Conservation (phyloP, 2,888 invertebrate genomes). For the Conomelus anceps region DNA sequence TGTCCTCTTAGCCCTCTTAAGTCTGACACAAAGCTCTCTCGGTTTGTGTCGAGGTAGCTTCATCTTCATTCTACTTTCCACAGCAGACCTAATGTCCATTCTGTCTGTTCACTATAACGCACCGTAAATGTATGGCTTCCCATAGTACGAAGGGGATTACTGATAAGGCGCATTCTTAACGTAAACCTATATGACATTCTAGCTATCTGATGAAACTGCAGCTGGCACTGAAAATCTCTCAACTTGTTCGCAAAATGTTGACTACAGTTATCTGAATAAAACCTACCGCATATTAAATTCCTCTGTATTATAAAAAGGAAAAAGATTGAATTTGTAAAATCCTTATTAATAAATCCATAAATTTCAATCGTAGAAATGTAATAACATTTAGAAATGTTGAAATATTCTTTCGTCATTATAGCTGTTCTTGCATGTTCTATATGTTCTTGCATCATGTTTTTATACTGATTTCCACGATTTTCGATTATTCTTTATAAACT, state of each 20-base stretch:
- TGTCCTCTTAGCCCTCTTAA: too few relatives aligned
- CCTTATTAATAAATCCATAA: too few relatives aligned
- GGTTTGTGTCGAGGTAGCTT: not conserved
- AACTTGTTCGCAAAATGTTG: not conserved
- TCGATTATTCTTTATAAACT: too few relatives aligned
- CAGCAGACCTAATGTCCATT: not conserved
- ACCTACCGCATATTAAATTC: not conserved
- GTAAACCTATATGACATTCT: not conserved
- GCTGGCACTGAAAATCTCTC: not conserved
- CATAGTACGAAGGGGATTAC: not conserved
- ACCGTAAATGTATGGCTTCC: not conserved
- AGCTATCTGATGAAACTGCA: not conserved
- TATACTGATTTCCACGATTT: too few relatives aligned
- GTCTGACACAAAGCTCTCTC: not conserved
- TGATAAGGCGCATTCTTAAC: not conserved
- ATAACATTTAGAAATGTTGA: too few relatives aligned
- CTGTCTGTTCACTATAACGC: not conserved
- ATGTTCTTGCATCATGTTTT: too few relatives aligned
- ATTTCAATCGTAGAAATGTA: too few relatives aligned
- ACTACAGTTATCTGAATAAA: not conserved
- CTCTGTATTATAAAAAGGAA: not conserved
- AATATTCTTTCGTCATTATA: too few relatives aligned
- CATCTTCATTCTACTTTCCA: not conserved
- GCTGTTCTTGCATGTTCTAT: too few relatives aligned
- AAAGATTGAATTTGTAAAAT: too few relatives aligned